A percentile compares a stretch with the other conserved stretches of the same genome.
These are phyloP conservation scores for Rafetus swinhoei DNA, from an alignment of 2,113 vertebrate species.

Conservation along the genomic window DNA sequence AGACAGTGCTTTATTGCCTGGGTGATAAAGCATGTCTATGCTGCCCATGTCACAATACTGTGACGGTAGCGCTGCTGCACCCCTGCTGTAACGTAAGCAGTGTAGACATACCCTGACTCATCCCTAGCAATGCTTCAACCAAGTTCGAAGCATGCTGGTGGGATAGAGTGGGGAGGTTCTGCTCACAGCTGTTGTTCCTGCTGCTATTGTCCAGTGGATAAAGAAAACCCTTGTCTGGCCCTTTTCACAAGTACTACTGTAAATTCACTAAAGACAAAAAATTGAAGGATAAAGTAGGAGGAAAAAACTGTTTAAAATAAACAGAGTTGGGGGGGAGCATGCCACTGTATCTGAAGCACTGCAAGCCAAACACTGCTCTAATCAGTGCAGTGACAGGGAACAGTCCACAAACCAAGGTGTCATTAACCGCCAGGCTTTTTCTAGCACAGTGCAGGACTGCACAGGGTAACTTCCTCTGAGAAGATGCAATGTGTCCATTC, in stretches of 20 bases:
- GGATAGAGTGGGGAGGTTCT: background rate
- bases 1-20: too few species aligned
- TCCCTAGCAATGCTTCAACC: background rate
- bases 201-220: background rate
- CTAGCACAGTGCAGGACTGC: background rate
- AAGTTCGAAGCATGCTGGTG: background rate
- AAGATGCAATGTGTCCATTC: background rate
- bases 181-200: background rate
- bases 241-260: background rate
- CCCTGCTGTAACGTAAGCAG: too few species aligned
- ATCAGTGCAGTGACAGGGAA: background rate
- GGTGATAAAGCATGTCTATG: too few species aligned
- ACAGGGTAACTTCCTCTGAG: background rate
- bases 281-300: background rate
- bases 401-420: background rate
- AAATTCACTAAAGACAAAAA: background rate
- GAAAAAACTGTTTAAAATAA: background rate
- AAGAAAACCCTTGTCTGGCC: background rate
- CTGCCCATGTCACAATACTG: background rate
- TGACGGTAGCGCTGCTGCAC: too few species aligned
- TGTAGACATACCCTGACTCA: background rate
- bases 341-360: background rate
- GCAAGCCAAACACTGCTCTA: background rate
- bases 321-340: background rate
- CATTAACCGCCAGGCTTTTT: background rate